phyloP scores from a whole-genome alignment of 2,113 vertebrate genomes.

The Notechis scutatus region DNA sequence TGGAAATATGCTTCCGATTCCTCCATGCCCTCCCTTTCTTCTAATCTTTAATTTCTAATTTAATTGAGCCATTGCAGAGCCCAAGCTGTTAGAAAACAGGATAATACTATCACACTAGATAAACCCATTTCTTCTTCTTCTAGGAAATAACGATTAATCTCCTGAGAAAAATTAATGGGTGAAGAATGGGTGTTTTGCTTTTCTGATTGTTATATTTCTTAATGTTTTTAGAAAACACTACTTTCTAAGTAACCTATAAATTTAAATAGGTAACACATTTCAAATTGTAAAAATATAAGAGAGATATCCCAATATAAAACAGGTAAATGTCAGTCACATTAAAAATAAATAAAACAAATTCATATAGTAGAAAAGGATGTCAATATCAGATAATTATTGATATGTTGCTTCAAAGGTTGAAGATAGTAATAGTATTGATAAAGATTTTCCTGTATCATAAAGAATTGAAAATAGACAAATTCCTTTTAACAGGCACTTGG shows the following conservation, averaged over 20 bases:
- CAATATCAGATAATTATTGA: background rate
- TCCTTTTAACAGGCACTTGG: background rate
- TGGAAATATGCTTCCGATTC: background rate
- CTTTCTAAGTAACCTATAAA: background rate
- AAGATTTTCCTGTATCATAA: background rate
- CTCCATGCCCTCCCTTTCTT: background rate
- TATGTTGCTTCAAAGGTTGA: background rate
- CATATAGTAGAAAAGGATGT: background rate
- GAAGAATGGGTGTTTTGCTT: background rate
- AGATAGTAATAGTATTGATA: background rate
- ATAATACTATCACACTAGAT: conserved; percentile 25
- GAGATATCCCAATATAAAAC: background rate
- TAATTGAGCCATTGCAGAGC: conserved; percentile 5
- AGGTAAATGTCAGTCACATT: background rate
- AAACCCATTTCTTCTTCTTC: background rate
- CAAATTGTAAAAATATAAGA: background rate
- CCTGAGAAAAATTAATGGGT: background rate
- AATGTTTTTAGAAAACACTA: background rate
- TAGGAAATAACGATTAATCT: background rate
- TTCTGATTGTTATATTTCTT: background rate
- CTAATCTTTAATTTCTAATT: conserved; percentile 25
- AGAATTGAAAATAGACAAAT: background rate
- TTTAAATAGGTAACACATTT: background rate
- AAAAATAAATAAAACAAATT: background rate
- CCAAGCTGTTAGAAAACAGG: conserved; percentile 30